Evolutionary conservation across 1,140 invertebrate genomes (phyloP), one percentile per base, ranked within the genome.

Genomic region (Hylyphantes graminicola): DNA sequence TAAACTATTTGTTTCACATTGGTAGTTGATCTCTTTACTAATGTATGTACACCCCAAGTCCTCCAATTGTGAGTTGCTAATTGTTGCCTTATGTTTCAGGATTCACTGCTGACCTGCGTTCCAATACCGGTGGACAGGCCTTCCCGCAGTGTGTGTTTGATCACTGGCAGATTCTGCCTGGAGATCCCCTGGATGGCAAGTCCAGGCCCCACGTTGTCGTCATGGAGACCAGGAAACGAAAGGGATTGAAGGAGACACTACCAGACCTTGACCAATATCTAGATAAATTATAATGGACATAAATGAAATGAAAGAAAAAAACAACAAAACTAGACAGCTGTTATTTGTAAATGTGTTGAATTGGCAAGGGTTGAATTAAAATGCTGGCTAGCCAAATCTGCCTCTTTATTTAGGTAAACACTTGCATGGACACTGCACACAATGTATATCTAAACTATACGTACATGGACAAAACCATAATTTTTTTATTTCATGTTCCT

Each of bases 131-230:
- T 87, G 98, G 98, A 68, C 98, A 99, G 91, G 98, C 98, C 87
- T 99, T 99, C 96, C 98, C 98, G 88, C 98, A 99, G 91, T 99
- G 98, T 91, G 98, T 99, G 87, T 99, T 99, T 91, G 98, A 99
- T 90, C 98, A 99, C 90, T 99, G 98, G 98, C 97, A 99, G 91
- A 92, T 99, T 78, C 92, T 99, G 88, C 96, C 96, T 86, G 98
- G 98, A 88, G 96, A 99, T 90, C 97, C 98, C 85, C 91, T 93
- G 88, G 97, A 98, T 87, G 68, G 92, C 35, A 90, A 91, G 85
- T 93, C 93, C 89, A 96, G 95, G 90, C 96, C 97, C 85, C 95
- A 92, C 91, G 89, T 88, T 88, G 94, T 99, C 89, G 96, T 99
- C 75, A 93, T 94, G 53, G 97, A 97, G 75, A 99, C 96, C 85